These are phyloP conservation scores for Rostratula benghalensis DNA, from an alignment of 2,113 vertebrate species.

Conservation along the genomic window DNA sequence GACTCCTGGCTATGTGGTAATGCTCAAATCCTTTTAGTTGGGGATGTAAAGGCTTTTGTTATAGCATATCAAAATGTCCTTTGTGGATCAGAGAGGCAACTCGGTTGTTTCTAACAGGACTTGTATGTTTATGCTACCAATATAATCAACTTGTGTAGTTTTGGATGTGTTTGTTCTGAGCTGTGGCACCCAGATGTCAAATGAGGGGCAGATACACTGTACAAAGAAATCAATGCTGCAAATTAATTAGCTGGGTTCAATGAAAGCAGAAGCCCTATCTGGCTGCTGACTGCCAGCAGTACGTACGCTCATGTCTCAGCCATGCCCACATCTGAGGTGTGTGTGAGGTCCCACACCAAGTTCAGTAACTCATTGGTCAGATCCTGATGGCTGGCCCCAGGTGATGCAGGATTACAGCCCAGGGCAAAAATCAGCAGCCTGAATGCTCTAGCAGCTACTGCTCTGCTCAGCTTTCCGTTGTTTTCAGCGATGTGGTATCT, in stretches of 20 bases:
- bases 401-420: background rate
- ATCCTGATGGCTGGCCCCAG: background rate
- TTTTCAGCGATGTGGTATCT: background rate
- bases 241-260: conserved; percentile 43
- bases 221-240: conserved; percentile 25
- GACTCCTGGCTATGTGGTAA: background rate
- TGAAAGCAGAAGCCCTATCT: background rate
- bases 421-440: background rate
- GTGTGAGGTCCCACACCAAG: background rate
- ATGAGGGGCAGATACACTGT: background rate
- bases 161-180: conserved; percentile 6
- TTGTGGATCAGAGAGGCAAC: background rate
- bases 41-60: background rate
- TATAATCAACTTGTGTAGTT: background rate
- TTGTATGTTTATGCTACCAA: background rate
- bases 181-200: background rate
- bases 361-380: background rate
- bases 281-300: background rate
- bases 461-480: background rate
- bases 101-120: background rate
- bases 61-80: background rate
- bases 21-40: background rate
- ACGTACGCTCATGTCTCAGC: rapidly evolving
- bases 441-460: background rate
- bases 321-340: background rate